Percentiles rank a stretch among this genome's conserved stretches.
Evolutionary conservation across 2,113 vertebrate species (phyloP).

Genomic region (Dicerorhinus sumatrensis): DNA sequence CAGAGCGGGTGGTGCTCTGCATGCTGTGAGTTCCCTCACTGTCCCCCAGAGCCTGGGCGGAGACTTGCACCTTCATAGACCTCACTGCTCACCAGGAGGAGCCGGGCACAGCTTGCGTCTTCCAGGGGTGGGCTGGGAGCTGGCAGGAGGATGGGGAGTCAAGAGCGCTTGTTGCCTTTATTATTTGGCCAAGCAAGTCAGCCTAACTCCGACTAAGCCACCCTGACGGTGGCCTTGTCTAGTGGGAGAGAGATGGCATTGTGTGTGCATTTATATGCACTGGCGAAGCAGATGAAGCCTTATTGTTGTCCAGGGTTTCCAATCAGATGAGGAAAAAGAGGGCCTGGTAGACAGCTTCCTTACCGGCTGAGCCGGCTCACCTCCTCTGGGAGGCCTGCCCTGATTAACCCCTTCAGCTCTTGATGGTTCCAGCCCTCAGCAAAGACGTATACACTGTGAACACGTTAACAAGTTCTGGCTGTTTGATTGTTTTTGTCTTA

Average conservation of each 20-base stretch:
- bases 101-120: constrained; percentile 55
- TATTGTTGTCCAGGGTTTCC: constrained; percentile 23
- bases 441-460: neutral
- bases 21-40: neutral
- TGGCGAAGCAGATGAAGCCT: neutral
- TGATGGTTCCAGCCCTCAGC: neutral
- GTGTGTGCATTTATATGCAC: neutral
- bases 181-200: neutral
- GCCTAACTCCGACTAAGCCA: neutral
- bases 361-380: neutral
- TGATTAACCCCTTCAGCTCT: neutral
- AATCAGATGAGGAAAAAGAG: neutral
- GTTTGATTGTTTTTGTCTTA: neutral
- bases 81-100: constrained; percentile 39
- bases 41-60: neutral
- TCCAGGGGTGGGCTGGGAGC: neutral
- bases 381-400: neutral
- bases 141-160: neutral
- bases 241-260: neutral
- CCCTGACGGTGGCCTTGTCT: neutral
- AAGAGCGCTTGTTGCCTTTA: neutral
- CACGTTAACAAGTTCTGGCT: neutral
- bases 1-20: neutral
- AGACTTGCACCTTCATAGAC: constrained; percentile 58
- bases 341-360: neutral